Evolutionary conservation across 2,888 invertebrate genomes (phyloP).

Genomic region (Cantharis rustica): DNA sequence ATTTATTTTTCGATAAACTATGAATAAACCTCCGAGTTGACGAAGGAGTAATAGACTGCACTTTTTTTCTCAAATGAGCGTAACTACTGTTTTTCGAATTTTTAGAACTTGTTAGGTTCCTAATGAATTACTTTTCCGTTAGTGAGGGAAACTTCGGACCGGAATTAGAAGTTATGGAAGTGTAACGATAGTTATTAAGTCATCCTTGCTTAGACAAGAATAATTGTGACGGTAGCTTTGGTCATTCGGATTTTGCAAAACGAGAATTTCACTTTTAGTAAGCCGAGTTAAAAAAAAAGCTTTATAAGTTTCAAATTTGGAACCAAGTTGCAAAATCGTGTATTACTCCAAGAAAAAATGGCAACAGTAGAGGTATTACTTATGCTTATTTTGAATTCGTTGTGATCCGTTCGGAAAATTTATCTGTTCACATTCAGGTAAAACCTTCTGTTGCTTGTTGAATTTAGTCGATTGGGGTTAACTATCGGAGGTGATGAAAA

Average conservation of each 20-base stretch:
- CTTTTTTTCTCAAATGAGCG: neutral
- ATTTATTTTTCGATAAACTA: neutral
- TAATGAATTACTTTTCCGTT: neutral
- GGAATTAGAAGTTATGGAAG: neutral
- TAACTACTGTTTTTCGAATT: neutral
- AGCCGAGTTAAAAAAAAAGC: too few species aligned
- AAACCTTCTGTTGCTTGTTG: neutral
- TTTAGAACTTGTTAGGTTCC: neutral
- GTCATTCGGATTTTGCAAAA: neutral
- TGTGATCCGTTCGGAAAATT: neutral
- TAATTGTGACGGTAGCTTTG: neutral
- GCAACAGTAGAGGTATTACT: neutral
- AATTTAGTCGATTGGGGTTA: neutral
- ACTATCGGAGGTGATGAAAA: neutral
- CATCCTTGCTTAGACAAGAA: neutral
- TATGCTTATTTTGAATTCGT: neutral
- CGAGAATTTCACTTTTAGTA: neutral
- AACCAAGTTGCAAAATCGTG: too few species aligned
- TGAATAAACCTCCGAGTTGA: neutral
- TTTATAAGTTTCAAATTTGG: too few species aligned
- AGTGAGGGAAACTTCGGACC: neutral
- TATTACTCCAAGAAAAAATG: neutral
- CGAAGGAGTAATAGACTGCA: neutral
- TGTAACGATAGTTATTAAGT: neutral
- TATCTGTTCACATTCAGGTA: neutral